phyloP scores from a whole-genome alignment of 1,140 invertebrate species.

The Trichomalopsis sarcophagae region DNA sequence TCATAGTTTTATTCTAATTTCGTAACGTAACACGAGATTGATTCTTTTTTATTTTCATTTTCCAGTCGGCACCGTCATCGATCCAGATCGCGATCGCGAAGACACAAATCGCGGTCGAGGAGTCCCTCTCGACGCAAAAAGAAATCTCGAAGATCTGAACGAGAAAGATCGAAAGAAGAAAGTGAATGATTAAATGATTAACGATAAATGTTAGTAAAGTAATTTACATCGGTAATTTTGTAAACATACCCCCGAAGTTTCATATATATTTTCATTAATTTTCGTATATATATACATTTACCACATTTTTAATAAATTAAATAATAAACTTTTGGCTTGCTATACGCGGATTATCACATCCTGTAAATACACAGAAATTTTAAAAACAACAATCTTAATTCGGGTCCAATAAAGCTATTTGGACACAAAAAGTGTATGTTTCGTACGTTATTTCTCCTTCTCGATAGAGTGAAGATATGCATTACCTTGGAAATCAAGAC shows the following conservation, averaged over 20 bases:
- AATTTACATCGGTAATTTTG: neutral
- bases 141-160: constrained; percentile 78
- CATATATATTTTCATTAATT: constrained; percentile 9
- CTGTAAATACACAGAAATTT: constrained; percentile 48
- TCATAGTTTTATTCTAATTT: neutral
- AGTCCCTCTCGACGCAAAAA: constrained; percentile 80
- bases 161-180: constrained; percentile 77
- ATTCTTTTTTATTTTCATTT: neutral
- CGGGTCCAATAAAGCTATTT: constrained; percentile 40
- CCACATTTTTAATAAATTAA: constrained; percentile 42
- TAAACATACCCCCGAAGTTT: neutral
- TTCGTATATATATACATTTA: constrained; percentile 14
- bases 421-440: neutral
- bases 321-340: constrained; percentile 35
- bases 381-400: constrained; percentile 10
- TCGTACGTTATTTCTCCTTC: neutral
- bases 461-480: too few relatives aligned
- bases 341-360: neutral
- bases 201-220: constrained; percentile 16
- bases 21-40: neutral
- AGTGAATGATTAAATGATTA: constrained; percentile 71
- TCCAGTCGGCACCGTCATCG: constrained; percentile 74
- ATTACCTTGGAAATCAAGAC: too few relatives aligned
- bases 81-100: constrained; percentile 76
- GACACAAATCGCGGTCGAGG: constrained; percentile 77